Conservation (phyloP, 2,888 invertebrate genomes). For the Dasypolia templi region DNA sequence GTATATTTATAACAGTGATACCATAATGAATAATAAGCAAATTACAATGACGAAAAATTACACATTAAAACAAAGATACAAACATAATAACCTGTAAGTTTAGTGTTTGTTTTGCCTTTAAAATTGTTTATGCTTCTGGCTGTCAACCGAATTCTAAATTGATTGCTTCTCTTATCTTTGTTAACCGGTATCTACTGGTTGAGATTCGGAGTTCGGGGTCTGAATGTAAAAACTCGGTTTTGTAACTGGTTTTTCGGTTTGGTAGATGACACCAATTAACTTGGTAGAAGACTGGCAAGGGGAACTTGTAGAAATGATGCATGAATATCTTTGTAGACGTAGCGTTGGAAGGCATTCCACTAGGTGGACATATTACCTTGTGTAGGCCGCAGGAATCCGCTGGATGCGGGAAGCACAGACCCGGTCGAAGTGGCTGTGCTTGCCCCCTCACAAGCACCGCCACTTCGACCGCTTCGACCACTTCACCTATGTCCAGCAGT, state of each 20-base stretch:
- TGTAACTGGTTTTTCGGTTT: background rate
- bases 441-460: too few species aligned
- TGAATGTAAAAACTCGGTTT: background rate
- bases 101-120: slow-evolving; percentile 1
- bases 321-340: background rate
- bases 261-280: background rate
- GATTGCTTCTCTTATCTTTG: background rate
- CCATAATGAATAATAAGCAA: background rate
- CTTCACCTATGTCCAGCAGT: too few species aligned
- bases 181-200: background rate
- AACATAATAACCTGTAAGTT: background rate
- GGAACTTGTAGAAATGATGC: background rate
- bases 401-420: too few species aligned
- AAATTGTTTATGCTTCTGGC: background rate
- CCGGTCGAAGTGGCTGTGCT: too few species aligned
- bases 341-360: too few species aligned
- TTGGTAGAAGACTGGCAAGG: background rate
- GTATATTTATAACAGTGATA: background rate
- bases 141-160: background rate
- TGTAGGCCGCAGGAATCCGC: too few species aligned
- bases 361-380: too few species aligned
- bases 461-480: too few species aligned
- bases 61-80: too few species aligned
- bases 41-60: background rate
- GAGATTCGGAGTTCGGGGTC: background rate